Percentiles rank a stretch among this genome's conserved stretches.
These are phyloP conservation scores for Nesidiocoris tenuis DNA, from an alignment of 2,888 invertebrate genomes.

Conservation along the genomic window DNA sequence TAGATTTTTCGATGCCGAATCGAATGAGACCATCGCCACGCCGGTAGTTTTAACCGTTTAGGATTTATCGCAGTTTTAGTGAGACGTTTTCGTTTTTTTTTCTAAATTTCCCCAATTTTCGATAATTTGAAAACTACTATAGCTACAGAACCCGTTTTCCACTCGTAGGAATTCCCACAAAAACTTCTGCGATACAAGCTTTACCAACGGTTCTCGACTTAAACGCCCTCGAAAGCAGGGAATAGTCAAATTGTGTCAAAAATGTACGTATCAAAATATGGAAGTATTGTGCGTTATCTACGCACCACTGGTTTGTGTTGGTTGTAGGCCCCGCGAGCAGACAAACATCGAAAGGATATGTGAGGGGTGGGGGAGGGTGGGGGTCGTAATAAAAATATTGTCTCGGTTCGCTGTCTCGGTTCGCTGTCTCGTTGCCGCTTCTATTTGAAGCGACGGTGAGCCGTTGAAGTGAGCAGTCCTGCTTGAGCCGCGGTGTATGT, in stretches of 20 bases:
- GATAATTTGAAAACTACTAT: neutral
- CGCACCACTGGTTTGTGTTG: too few relatives aligned
- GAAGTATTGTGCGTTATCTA: too few relatives aligned
- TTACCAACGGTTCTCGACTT: too few relatives aligned
- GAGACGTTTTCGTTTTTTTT: too few relatives aligned
- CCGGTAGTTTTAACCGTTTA: neutral
- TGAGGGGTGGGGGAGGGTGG: neutral
- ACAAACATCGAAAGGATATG: neutral
- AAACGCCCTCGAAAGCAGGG: too few relatives aligned
- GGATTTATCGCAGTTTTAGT: too few relatives aligned
- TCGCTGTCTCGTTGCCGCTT: neutral
- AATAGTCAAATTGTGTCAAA: too few relatives aligned
- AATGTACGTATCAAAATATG: too few relatives aligned
- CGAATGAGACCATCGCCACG: neutral
- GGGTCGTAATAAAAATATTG: slow-evolving; percentile 11
- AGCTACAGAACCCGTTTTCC: neutral
- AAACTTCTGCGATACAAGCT: too few relatives aligned
- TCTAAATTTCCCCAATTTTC: neutral
- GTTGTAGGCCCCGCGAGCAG: neutral
- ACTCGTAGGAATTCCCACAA: neutral
- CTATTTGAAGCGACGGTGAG: neutral
- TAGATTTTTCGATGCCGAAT: neutral
- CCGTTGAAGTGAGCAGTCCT: neutral
- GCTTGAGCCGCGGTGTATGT: neutral
- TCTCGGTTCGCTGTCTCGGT: too few relatives aligned